Evolutionary conservation across 1,140 invertebrate species (phyloP).

Genomic region (Leptinotarsa undecemlineata): DNA sequence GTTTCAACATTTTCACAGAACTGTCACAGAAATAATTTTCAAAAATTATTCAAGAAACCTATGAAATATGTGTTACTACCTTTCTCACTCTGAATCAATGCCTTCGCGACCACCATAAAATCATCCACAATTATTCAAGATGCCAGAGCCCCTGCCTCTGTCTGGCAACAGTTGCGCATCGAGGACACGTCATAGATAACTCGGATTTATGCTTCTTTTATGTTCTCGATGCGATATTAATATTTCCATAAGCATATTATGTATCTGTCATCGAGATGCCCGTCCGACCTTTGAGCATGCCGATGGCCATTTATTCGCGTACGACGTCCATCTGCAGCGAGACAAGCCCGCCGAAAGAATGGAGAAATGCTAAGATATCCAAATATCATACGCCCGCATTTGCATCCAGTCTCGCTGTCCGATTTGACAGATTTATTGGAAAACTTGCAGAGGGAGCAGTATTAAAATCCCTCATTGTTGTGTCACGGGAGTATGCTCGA

Average conservation of each 20-base stretch:
- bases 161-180: slow-evolving; percentile 25
- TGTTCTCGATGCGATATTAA: slow-evolving; percentile 47
- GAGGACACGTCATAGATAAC: slow-evolving; percentile 29
- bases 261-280: slow-evolving; percentile 47
- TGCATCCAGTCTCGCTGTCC: slow-evolving; percentile 28
- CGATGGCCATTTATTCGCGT: slow-evolving; percentile 46
- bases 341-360: slow-evolving; percentile 36
- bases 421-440: slow-evolving; percentile 52
- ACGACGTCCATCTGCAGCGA: slow-evolving; percentile 40
- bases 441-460: slow-evolving; percentile 40
- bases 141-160: slow-evolving; percentile 6
- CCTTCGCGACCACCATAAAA: background rate
- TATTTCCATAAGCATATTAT: slow-evolving; percentile 53
- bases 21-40: too few relatives aligned
- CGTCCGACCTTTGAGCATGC: slow-evolving; percentile 40
- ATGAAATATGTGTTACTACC: background rate
- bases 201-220: slow-evolving; percentile 48
- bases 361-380: slow-evolving; percentile 34
- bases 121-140: slow-evolving; percentile 20
- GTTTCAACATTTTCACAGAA: too few relatives aligned
- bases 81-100: background rate
- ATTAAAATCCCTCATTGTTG: slow-evolving; percentile 47
- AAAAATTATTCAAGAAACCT: background rate
- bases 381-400: slow-evolving; percentile 40
- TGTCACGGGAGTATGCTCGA: slow-evolving; percentile 4